Evolutionary conservation across 2,797 vertebrate species (phyloP).

Genomic region (Silurus lanzhouensis): DNA sequence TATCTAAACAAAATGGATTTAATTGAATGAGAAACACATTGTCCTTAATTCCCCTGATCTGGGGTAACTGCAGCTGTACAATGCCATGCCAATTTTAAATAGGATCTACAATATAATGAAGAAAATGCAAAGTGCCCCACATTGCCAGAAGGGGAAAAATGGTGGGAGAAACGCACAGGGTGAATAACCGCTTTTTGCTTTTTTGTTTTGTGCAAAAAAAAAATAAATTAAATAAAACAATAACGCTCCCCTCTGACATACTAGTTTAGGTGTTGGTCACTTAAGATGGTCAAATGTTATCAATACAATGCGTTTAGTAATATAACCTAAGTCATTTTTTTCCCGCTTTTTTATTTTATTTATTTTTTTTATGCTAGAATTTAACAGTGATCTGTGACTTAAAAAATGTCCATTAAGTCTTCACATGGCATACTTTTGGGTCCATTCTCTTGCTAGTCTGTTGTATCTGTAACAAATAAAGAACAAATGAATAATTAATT

Average conservation of each 20-base stretch:
- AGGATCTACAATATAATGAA: slow-evolving; percentile 44
- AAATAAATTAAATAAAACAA: too few relatives aligned
- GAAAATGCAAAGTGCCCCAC: slow-evolving; percentile 58
- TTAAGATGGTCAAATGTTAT: slow-evolving; percentile 67
- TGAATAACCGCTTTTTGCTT: slow-evolving; percentile 39
- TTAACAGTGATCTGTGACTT: slow-evolving; percentile 87
- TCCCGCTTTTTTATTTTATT: slow-evolving; percentile 64
- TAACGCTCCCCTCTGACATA: slow-evolving; percentile 50
- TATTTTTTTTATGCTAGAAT: slow-evolving; percentile 75
- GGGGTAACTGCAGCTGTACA: slow-evolving; percentile 49
- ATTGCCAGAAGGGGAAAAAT: slow-evolving; percentile 17
- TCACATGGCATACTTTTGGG: slow-evolving; percentile 96
- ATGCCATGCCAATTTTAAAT: slow-evolving; percentile 58
- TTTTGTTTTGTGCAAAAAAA: slow-evolving; percentile 44
- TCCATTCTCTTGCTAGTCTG: slow-evolving; percentile 95
- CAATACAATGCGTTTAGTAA: slow-evolving; percentile 74
- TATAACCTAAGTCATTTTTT: slow-evolving; percentile 63
- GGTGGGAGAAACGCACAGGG: slow-evolving; percentile 28
- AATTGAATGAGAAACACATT: slow-evolving; percentile 51
- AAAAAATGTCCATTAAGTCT: slow-evolving; percentile 72
- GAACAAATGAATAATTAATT: neutral
- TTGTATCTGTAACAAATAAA: slow-evolving; percentile 82
- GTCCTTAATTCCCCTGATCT: slow-evolving; percentile 41
- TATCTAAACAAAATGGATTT: slow-evolving; percentile 56
- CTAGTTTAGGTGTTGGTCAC: slow-evolving; percentile 58